Conservation (phyloP, 2,888 invertebrate genomes). For the Poecilus cupreus region DNA sequence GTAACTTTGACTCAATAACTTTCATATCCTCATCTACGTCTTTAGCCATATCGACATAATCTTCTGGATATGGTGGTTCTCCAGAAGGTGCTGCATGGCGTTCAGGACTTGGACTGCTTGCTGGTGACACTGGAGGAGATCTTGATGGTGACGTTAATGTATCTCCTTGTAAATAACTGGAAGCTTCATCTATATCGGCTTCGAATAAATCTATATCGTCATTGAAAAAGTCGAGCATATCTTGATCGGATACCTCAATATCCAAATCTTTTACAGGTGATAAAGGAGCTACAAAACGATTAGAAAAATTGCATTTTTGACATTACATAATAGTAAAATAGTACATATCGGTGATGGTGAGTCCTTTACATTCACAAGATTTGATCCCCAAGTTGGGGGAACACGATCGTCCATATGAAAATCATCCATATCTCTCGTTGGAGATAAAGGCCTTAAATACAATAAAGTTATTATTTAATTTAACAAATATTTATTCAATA, state of each 20-base stretch:
- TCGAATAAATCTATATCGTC: constrained; percentile 5
- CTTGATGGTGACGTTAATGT: neutral
- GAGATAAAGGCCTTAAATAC: neutral
- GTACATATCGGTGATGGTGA: neutral
- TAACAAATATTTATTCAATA: neutral
- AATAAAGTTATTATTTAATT: neutral
- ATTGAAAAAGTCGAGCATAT: constrained; percentile 42
- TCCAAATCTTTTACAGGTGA: constrained; percentile 11
- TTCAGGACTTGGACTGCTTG: neutral
- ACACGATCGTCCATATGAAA: constrained; percentile 64
- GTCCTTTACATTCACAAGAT: constrained; percentile 68
- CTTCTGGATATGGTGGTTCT: constrained; percentile 30
- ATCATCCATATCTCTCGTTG: constrained; percentile 3
- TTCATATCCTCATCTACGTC: constrained; percentile 40
- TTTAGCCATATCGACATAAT: constrained; percentile 14
- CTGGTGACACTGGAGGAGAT: neutral
- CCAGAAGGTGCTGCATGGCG: neutral
- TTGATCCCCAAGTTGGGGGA: constrained; percentile 71
- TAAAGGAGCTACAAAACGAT: neutral
- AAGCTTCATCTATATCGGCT: constrained; percentile 23
- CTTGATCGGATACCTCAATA: constrained; percentile 21
- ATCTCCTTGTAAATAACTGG: constrained; percentile 36
- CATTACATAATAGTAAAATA: too few relatives aligned
- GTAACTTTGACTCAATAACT: constrained; percentile 5
- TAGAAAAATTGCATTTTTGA: too few relatives aligned